Percentiles rank a stretch among this genome's conserved stretches.
These are phyloP conservation scores for Rhegmatorhina hoffmannsi DNA, from an alignment of 2,113 vertebrate genomes.

Conservation along the genomic window DNA sequence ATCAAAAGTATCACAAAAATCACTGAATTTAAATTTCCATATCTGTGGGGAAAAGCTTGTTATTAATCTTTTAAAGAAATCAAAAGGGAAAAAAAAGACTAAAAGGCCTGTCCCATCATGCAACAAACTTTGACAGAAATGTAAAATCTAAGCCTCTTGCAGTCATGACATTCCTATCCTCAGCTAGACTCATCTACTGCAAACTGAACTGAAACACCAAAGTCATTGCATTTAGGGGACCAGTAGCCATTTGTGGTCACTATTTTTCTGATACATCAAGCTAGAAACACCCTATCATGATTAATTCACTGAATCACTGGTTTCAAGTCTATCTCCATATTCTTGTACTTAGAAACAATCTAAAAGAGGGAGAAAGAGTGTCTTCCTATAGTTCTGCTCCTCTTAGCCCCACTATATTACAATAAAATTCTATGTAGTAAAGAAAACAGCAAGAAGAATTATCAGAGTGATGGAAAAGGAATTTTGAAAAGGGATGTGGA, in stretches of 20 bases:
- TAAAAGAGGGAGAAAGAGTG: not conserved
- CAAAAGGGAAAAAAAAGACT: not conserved
- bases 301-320: not conserved
- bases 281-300: not conserved
- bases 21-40: not conserved
- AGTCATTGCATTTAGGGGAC: not conserved
- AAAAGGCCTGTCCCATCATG: not conserved
- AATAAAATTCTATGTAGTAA: not conserved
- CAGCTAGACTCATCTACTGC: not conserved
- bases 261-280: not conserved
- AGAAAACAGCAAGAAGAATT: not conserved
- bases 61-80: not conserved
- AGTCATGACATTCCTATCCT: not conserved
- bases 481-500: not conserved
- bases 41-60: not conserved
- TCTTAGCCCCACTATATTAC: not conserved
- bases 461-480: not conserved
- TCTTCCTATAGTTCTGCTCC: not conserved
- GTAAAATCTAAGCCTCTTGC: not conserved
- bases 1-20: not conserved
- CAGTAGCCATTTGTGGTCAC: not conserved
- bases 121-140: not conserved
- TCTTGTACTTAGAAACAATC: not conserved
- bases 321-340: not conserved
- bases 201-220: not conserved